Percentiles rank a stretch among this genome's conserved stretches.
Conservation (phyloP, 2,888 invertebrate species). For the Cinara cedri region DNA sequence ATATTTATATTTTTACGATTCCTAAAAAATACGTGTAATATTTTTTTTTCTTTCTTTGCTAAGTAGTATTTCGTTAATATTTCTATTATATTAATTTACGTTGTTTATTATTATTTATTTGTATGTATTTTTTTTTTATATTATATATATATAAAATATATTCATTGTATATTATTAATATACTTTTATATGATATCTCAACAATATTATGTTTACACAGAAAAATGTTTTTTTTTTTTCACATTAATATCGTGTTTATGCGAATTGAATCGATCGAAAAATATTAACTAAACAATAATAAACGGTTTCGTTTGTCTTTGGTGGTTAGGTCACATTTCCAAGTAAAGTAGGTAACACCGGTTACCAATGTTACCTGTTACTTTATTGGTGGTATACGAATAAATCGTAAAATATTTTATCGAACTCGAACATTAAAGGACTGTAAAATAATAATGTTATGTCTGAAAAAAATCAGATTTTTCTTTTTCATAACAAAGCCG, state of each 20-base stretch:
- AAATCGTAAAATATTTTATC: too few relatives aligned
- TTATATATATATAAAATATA: constrained; percentile 20
- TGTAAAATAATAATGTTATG: too few relatives aligned
- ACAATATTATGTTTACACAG: constrained; percentile 20
- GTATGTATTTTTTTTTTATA: constrained; percentile 15
- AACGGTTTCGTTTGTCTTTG: too few relatives aligned
- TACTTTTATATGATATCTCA: neutral
- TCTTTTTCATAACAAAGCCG: too few relatives aligned
- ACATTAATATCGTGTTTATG: constrained; percentile 18
- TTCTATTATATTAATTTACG: constrained; percentile 34
- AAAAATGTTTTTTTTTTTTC: neutral
- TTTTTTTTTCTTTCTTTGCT: constrained; percentile 30
- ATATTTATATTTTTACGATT: constrained; percentile 44
- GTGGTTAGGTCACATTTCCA: too few relatives aligned
- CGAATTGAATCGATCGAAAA: constrained; percentile 8
- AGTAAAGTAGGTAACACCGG: too few relatives aligned
- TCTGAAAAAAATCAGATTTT: too few relatives aligned
- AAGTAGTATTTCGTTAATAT: constrained; percentile 26
- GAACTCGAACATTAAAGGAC: too few relatives aligned
- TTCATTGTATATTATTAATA: neutral
- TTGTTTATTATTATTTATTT: constrained; percentile 56
- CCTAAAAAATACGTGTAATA: constrained; percentile 35
- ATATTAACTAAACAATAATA: constrained; percentile 11
- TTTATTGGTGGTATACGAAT: too few relatives aligned
- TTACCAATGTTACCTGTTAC: too few relatives aligned